Evolutionary conservation across 1,140 invertebrate species (phyloP).

Genomic region (Cydia strobilella): DNA sequence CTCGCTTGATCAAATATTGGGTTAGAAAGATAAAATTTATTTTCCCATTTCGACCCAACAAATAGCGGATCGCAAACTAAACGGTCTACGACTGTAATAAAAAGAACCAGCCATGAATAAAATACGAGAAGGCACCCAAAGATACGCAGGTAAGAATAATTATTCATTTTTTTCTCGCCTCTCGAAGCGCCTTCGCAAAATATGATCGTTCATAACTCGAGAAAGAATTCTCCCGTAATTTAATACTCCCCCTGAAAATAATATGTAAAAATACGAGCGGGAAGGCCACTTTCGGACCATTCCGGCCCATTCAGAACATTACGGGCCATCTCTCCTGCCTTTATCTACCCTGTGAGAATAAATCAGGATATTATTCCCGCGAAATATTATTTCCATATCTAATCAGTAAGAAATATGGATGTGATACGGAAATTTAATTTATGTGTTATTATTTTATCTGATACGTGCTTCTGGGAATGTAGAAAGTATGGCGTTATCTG

Average conservation of each 20-base stretch:
- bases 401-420: conserved; percentile 31
- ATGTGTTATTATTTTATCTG: conserved; percentile 28
- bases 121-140: conserved; percentile 28
- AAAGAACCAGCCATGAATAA: conserved; percentile 19
- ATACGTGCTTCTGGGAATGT: neutral
- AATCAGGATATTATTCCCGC: conserved; percentile 33
- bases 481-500: conserved; percentile 1
- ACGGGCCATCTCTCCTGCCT: conserved; percentile 29
- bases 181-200: conserved; percentile 25
- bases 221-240: conserved; percentile 26
- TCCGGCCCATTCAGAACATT: conserved; percentile 30
- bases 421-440: conserved; percentile 32
- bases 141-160: conserved; percentile 24
- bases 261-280: conserved; percentile 34
- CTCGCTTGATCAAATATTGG: neutral
- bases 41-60: neutral
- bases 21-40: neutral
- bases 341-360: conserved; percentile 32
- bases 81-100: conserved; percentile 16
- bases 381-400: conserved; percentile 33
- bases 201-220: conserved; percentile 31
- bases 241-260: conserved; percentile 34
- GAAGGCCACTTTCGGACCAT: conserved; percentile 31
- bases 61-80: conserved; percentile 7
- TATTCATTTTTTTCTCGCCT: conserved; percentile 32